Evolutionary conservation across 2,888 invertebrate species (phyloP).

Genomic region (Acleris laterana): DNA sequence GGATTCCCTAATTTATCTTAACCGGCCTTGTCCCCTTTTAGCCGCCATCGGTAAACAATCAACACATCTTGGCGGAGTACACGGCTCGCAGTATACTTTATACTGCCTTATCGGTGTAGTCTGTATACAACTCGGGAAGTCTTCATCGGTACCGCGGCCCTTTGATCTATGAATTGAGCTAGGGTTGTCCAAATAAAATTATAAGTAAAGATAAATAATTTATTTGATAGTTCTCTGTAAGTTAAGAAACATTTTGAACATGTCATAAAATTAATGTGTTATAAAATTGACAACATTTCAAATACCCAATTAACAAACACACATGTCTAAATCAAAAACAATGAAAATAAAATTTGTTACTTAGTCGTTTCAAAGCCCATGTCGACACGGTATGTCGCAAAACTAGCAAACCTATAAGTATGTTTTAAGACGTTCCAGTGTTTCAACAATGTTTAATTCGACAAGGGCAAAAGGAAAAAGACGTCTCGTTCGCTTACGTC

Average conservation of each 20-base stretch:
- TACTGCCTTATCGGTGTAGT: slow-evolving; percentile 12
- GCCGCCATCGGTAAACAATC: slow-evolving; percentile 19
- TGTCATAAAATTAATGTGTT: no score
- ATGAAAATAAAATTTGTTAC: no score
- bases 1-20: neutral
- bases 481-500: neutral
- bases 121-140: slow-evolving; percentile 34
- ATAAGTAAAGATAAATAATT: neutral
- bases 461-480: no score
- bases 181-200: slow-evolving; percentile 38
- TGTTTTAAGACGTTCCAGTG: no score
- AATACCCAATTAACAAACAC: no score
- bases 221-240: neutral
- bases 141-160: slow-evolving; percentile 56
- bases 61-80: slow-evolving; percentile 12
- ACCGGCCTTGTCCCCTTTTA: slow-evolving; percentile 29
- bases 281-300: no score
- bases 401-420: no score
- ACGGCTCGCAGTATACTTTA: slow-evolving; percentile 9
- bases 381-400: no score
- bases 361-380: no score
- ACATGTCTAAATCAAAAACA: no score
- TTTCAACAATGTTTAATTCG: no score
- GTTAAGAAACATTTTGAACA: no score
- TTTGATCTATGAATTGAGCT: slow-evolving; percentile 52